phyloP scores from a whole-genome alignment of 2,888 invertebrate species.

The Iphiclides podalirius region DNA sequence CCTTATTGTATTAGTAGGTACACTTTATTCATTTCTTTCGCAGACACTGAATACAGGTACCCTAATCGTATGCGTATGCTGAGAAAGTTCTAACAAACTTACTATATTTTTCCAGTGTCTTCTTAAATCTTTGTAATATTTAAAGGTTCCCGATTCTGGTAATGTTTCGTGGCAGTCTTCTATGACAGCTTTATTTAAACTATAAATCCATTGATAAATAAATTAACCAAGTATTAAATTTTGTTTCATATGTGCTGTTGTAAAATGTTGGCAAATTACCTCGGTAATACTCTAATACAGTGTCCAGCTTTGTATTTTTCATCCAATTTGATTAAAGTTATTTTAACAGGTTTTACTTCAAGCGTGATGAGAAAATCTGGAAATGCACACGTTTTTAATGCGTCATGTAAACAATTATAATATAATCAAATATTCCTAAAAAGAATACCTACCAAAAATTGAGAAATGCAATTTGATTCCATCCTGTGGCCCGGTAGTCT shows the following conservation, averaged over 20 bases:
- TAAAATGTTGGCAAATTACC: slow-evolving; percentile 37
- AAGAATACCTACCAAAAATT: slow-evolving; percentile 23
- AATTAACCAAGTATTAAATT: no score
- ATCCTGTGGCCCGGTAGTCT: slow-evolving; percentile 48
- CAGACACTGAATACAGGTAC: no score
- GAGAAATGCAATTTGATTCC: slow-evolving; percentile 48
- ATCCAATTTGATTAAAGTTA: slow-evolving; percentile 48
- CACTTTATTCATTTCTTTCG: no score
- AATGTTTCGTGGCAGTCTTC: slow-evolving; percentile 48
- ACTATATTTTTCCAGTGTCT: slow-evolving; percentile 79
- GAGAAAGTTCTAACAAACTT: no score
- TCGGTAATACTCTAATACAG: slow-evolving; percentile 61
- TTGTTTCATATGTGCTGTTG: no score
- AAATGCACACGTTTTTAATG: slow-evolving; percentile 24
- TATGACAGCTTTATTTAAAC: slow-evolving; percentile 61
- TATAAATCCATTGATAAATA: slow-evolving; percentile 33
- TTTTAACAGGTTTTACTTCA: slow-evolving; percentile 55
- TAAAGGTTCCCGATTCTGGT: slow-evolving; percentile 52
- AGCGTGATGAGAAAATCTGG: slow-evolving; percentile 45
- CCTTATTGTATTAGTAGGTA: no score
- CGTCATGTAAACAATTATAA: background rate
- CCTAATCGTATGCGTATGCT: no score
- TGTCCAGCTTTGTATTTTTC: slow-evolving; percentile 51
- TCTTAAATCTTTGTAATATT: slow-evolving; percentile 66
- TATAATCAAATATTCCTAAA: background rate